Evolutionary conservation across 2,113 vertebrate genomes (phyloP), one percentile per base, ranked within the genome.

Genomic region (Chionis minor): DNA sequence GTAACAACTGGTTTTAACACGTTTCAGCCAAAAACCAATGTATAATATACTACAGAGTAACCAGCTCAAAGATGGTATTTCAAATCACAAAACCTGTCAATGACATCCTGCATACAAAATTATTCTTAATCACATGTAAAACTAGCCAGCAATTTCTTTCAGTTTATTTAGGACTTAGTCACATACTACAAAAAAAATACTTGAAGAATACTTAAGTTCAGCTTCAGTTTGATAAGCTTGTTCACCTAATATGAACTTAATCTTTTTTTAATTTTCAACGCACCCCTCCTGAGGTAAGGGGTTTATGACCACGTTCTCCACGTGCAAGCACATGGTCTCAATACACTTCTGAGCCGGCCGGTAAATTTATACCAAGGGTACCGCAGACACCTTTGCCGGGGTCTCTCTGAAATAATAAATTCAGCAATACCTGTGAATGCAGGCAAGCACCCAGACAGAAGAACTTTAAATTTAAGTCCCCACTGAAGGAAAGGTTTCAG

Each of bases 251-350:
- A 62, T 1, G 3, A 90, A 67, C 16, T 75, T 83, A n/a, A 86
- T 49, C 40, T 69, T 40, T 69, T 74, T 59, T 84, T 38, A 20
- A 82, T 73, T 81, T 77, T 62, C 65, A 77, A 52, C 40, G 22
- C 22, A 12, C 28, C 18, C 7, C 47, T 81, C 61, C 49, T 35
- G 26, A 56, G 94, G 58, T 17, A 44, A 61, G 35, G 75, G 45
- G 72, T 93, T 93, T 88, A 90, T n/a, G 67, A 35, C 54, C 71
- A 22, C 62, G 92, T 94, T 94, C 90, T 88, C 94, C 58, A 66
- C 77, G 63, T 47, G 81, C 82, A 86, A 65, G 54, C 94, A 95
- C 79, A 62, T 49, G 85, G 79, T 72, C 82, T 93, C 88, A 86
- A 94, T 82, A 85, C 79, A 80, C 70, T 56, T 86, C 40, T 18